Conservation (phyloP, 1,140 invertebrate species). For the Macrocentrus cingulum region DNA sequence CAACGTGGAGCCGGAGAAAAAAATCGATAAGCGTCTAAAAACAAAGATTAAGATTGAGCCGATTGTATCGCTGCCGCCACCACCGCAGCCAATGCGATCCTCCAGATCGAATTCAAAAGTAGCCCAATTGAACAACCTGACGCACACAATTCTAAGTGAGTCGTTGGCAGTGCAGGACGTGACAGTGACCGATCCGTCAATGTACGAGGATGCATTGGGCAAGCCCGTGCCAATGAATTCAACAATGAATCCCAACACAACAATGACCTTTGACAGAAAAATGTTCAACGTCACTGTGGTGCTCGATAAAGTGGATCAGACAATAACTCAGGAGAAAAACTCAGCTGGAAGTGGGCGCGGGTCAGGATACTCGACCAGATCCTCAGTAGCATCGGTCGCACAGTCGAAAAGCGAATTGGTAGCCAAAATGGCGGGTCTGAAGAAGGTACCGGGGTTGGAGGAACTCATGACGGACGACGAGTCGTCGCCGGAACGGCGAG, state of each 20-base stretch:
- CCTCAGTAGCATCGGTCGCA: background rate
- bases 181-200: conserved; percentile 40
- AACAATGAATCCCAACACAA: conserved; percentile 46
- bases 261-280: conserved; percentile 35
- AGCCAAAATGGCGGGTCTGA: conserved; percentile 20
- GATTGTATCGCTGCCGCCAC: background rate
- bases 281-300: conserved; percentile 45
- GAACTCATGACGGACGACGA: conserved; percentile 54
- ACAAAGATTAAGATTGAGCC: background rate
- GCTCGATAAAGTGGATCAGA: conserved; percentile 44
- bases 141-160: conserved; percentile 24
- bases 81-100: conserved; percentile 25
- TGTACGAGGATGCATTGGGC: conserved; percentile 53
- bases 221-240: conserved; percentile 51
- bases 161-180: conserved; percentile 26
- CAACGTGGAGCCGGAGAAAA: background rate
- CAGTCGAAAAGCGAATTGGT: conserved; percentile 9
- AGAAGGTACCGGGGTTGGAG: conserved; percentile 31
- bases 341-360: background rate
- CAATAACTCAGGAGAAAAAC: conserved; percentile 34
- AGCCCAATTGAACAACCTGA: conserved; percentile 31
- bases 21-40: no score
- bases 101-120: conserved; percentile 34
- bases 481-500: conserved; percentile 36
- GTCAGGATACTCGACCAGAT: background rate